These are phyloP conservation scores for Alcis repandata DNA, from an alignment of 2,888 invertebrate genomes.

Conservation along the genomic window DNA sequence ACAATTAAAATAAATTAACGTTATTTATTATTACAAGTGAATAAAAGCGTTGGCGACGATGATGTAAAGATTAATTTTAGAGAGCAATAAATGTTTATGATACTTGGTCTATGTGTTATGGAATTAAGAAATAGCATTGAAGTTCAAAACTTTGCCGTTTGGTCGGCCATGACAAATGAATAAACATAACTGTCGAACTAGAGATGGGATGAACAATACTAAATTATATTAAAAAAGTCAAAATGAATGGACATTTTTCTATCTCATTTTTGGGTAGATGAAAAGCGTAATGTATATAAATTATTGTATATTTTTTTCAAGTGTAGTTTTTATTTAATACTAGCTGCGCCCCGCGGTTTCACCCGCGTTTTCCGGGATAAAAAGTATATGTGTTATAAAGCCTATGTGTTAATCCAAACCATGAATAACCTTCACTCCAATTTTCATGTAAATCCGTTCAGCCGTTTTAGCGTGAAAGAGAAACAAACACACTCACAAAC, in stretches of 20 bases:
- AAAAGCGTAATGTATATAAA: too few species aligned
- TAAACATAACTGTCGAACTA: conserved; percentile 39
- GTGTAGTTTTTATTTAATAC: too few species aligned
- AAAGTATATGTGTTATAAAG: too few species aligned
- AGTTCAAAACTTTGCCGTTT: conserved; percentile 52
- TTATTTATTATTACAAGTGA: conserved; percentile 26
- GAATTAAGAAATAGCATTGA: conserved; percentile 60
- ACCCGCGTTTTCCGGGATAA: too few species aligned
- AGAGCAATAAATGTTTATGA: conserved; percentile 66
- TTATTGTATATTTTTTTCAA: too few species aligned
- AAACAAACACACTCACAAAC: too few species aligned
- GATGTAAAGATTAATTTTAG: conserved; percentile 68
- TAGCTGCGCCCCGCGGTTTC: too few species aligned
- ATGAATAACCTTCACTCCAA: too few species aligned
- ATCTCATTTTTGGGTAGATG: too few species aligned
- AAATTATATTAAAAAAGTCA: background rate
- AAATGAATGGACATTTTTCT: background rate
- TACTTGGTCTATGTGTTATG: conserved; percentile 51
- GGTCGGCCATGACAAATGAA: conserved; percentile 55
- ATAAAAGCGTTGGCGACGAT: conserved; percentile 54
- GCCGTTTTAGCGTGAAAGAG: too few species aligned
- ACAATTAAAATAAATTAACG: conserved; percentile 27
- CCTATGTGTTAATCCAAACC: too few species aligned
- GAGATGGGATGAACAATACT: conserved; percentile 28
- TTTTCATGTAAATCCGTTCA: too few species aligned